These are phyloP conservation scores for Eospalax fontanierii DNA, from an alignment of 2,797 vertebrate species.

Conservation along the genomic window DNA sequence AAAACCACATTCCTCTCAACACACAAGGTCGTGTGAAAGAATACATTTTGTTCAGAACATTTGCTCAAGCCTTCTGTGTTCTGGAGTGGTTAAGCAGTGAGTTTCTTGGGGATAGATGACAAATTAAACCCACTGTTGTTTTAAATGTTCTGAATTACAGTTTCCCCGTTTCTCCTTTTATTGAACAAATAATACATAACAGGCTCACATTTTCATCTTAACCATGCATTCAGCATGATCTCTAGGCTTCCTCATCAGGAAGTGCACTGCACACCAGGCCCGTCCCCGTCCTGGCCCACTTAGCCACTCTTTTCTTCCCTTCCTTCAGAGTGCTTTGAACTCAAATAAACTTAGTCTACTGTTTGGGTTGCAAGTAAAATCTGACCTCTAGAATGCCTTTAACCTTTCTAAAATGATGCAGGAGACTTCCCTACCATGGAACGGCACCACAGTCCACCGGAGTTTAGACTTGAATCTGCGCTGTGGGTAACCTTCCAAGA, in stretches of 20 bases:
- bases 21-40: not conserved
- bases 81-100: not conserved
- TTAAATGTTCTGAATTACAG: slow-evolving; percentile 3
- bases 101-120: not conserved
- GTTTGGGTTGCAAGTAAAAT: not conserved
- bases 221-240: not conserved
- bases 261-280: not conserved
- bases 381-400: not conserved
- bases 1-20: not conserved
- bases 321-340: not conserved
- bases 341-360: not conserved
- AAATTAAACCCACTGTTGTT: slow-evolving; percentile 27
- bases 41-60: not conserved
- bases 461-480: not conserved
- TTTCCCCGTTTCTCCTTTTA: slow-evolving; percentile 32
- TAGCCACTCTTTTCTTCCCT: not conserved
- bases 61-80: not conserved
- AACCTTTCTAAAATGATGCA: not conserved
- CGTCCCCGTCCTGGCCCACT: not conserved
- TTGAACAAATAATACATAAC: not conserved
- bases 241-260: not conserved
- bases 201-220: not conserved
- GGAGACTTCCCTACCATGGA: not conserved
- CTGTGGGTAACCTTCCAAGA: accelerated
- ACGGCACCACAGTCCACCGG: not conserved